Percentiles rank a stretch among this genome's conserved stretches.
These are phyloP conservation scores for Sthenelais limicola DNA, from an alignment of 2,888 invertebrate genomes.

Conservation along the genomic window DNA sequence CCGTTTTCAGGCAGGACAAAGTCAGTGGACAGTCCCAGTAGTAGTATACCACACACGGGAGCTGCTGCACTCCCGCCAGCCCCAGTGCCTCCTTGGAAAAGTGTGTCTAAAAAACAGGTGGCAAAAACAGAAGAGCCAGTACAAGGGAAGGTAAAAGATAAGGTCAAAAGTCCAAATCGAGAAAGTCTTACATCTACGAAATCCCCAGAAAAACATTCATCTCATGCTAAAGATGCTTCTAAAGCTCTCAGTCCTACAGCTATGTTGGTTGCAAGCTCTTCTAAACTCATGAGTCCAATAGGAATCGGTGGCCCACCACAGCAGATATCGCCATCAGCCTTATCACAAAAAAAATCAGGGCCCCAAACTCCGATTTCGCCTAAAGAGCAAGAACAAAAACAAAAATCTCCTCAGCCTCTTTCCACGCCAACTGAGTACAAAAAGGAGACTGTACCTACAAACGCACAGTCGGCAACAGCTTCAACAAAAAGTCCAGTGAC, in stretches of 20 bases:
- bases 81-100: slow-evolving; percentile 22
- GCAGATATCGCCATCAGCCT: background rate
- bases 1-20: background rate
- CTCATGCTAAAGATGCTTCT: no score
- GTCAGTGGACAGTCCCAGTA: slow-evolving; percentile 1
- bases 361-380: background rate
- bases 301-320: background rate
- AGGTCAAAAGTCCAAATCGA: background rate
- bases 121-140: background rate
- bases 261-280: slow-evolving; percentile 33
- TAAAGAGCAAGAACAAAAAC: background rate
- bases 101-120: slow-evolving; percentile 2
- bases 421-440: no score
- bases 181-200: slow-evolving; percentile 1
- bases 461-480: no score
- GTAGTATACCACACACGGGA: background rate
- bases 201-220: background rate
- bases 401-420: background rate
- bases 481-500: background rate
- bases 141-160: background rate
- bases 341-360: background rate
- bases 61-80: background rate
- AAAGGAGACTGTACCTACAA: no score
- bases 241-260: slow-evolving; percentile 28
- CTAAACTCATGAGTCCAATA: slow-evolving; percentile 23